Evolutionary conservation across 2,888 invertebrate species (phyloP).

Genomic region (Lissocephala sabroskyi): DNA sequence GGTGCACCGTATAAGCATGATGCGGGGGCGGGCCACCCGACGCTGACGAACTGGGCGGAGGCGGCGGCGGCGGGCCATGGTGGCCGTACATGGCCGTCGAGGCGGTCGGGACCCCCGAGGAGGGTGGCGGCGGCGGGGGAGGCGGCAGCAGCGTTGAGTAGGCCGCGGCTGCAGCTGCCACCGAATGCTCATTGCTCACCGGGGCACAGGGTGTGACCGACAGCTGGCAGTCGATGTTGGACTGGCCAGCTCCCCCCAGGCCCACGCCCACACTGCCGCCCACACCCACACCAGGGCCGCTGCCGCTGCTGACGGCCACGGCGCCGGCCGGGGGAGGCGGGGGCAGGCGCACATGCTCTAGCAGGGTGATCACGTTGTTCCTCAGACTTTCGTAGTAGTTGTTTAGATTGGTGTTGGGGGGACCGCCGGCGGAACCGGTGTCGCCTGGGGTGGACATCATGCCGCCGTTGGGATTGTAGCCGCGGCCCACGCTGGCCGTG

Average conservation of each 20-base stretch:
- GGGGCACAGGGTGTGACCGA: background rate
- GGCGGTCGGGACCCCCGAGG: background rate
- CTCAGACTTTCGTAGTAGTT: conserved; percentile 94
- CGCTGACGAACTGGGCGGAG: background rate
- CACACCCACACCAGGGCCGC: conserved; percentile 12
- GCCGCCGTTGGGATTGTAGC: background rate
- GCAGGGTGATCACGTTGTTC: conserved; percentile 91
- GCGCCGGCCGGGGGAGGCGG: conserved; percentile 63
- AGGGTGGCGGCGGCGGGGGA: conserved; percentile 32
- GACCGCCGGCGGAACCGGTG: conserved; percentile 6
- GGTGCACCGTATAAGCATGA: conserved; percentile 70
- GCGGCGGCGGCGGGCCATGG: conserved; percentile 9
- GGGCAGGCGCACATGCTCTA: conserved; percentile 92
- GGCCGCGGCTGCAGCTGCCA: conserved; percentile 26
- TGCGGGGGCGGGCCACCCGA: conserved; percentile 53
- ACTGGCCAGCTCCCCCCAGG: conserved; percentile 18
- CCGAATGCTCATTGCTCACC: background rate
- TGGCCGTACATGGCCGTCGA: conserved; percentile 1
- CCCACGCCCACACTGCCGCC: conserved; percentile 41
- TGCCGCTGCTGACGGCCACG: conserved; percentile 15
- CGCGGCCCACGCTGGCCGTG: conserved; percentile 19
- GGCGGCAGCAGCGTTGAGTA: conserved; percentile 48
- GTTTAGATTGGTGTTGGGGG: conserved; percentile 79
- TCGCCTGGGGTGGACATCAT: background rate
- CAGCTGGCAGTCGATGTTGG: background rate